phyloP scores from a whole-genome alignment of 2,888 invertebrate species.

The Lingula anatina region DNA sequence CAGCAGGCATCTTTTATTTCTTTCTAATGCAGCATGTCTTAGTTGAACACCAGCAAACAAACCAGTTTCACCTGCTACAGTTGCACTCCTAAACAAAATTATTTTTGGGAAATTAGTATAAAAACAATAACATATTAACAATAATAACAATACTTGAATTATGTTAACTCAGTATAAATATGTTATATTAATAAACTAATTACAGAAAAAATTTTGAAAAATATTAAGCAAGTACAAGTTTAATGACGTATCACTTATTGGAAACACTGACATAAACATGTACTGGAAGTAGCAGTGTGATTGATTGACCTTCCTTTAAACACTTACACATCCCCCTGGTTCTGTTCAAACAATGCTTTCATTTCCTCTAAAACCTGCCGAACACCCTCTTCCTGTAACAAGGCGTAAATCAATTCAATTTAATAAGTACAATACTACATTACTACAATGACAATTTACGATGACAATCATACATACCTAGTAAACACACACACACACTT shows the following conservation, averaged over 20 bases:
- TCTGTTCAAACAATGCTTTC: constrained; percentile 74
- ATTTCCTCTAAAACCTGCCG: constrained; percentile 84
- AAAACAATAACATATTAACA: too few species aligned
- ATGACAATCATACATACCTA: too few species aligned
- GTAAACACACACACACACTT: too few species aligned
- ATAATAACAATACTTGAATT: too few species aligned
- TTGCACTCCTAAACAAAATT: constrained; percentile 46
- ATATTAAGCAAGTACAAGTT: too few species aligned
- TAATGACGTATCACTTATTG: too few species aligned
- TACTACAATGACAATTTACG: too few species aligned
- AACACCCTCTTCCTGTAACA: constrained; percentile 71
- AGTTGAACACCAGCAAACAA: constrained; percentile 74
- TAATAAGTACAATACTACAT: too few species aligned
- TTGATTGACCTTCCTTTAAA: too few species aligned
- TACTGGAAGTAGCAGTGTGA: too few species aligned
- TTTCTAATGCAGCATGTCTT: constrained; percentile 77
- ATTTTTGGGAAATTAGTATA: not conserved
- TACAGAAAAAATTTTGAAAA: not conserved
- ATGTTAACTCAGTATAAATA: too few species aligned
- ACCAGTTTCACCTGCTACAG: constrained; percentile 50
- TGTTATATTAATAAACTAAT: not conserved
- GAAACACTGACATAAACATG: too few species aligned
- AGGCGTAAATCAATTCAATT: constrained; percentile 12
- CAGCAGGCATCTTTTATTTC: constrained; percentile 84
- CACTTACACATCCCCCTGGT: constrained; percentile 80